Conservation (phyloP, 2,113 vertebrate species). For the Saccopteryx bilineata region DNA sequence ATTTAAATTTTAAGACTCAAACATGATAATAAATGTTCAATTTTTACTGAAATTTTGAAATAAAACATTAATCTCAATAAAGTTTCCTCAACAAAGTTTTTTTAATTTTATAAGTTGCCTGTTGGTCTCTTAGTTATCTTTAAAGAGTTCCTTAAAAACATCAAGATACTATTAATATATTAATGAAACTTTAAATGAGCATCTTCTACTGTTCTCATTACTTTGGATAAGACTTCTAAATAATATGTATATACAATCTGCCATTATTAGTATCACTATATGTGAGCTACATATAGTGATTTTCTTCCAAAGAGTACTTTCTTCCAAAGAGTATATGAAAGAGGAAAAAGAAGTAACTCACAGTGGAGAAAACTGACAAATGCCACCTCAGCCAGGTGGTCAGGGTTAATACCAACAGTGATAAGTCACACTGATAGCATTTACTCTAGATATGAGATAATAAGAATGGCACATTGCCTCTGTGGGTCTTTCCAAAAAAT, state of each 20-base stretch:
- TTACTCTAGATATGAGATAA: neutral
- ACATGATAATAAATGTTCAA: neutral
- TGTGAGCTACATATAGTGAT: neutral
- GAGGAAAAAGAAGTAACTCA: neutral
- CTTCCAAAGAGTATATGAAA: neutral
- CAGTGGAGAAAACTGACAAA: neutral
- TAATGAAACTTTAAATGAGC: neutral
- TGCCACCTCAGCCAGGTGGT: neutral
- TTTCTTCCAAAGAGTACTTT: neutral
- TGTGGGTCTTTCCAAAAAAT: neutral
- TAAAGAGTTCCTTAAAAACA: neutral
- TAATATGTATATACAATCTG: neutral
- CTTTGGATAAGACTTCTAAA: neutral
- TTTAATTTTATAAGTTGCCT: neutral
- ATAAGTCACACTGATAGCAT: neutral
- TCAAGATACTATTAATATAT: neutral
- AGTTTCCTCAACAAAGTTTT: neutral
- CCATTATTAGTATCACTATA: neutral
- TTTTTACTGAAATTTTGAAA: constrained; percentile 28
- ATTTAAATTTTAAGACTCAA: neutral
- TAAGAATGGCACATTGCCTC: neutral
- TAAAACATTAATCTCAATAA: neutral
- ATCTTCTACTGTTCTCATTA: neutral
- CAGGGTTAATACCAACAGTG: neutral
- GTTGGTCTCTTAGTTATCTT: neutral